These are phyloP conservation scores for Pristionchus maxplancki DNA, from an alignment of 2,888 invertebrate species.

Conservation along the genomic window DNA sequence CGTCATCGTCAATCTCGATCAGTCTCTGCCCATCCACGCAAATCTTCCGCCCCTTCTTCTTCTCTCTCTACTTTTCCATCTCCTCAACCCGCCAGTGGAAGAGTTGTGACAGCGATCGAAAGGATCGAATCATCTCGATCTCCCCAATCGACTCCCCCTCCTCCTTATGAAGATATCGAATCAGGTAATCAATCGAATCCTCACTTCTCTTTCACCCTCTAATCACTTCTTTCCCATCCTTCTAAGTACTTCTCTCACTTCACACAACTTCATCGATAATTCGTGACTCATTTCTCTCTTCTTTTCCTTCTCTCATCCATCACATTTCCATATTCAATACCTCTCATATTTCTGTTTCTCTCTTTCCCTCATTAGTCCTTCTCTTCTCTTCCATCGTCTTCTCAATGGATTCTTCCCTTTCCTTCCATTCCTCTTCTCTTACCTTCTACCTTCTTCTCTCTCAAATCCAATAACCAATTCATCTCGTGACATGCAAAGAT, in stretches of 20 bases:
- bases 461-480: constrained; percentile 13
- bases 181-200: neutral
- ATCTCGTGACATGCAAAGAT: constrained; percentile 25
- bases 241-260: neutral
- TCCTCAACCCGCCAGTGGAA: constrained; percentile 31
- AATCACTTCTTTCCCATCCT: neutral
- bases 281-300: neutral
- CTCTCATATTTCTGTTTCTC: constrained; percentile 27
- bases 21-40: constrained; percentile 14
- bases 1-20: constrained; percentile 22
- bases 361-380: neutral
- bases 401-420: neutral
- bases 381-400: neutral
- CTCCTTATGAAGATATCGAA: constrained; percentile 37
- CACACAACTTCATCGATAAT: neutral
- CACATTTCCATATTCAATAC: neutral
- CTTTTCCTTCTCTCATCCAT: neutral
- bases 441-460: neutral
- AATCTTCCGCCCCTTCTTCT: neutral
- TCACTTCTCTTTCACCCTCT: too few species aligned
- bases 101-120: neutral
- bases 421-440: neutral
- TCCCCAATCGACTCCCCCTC: constrained; percentile 22
- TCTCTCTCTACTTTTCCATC: neutral
- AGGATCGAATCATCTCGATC: neutral